Percentiles rank a stretch among this genome's conserved stretches.
Evolutionary conservation across 2,797 vertebrate genomes (phyloP).

Genomic region (Heteromormyrus szaboi): DNA sequence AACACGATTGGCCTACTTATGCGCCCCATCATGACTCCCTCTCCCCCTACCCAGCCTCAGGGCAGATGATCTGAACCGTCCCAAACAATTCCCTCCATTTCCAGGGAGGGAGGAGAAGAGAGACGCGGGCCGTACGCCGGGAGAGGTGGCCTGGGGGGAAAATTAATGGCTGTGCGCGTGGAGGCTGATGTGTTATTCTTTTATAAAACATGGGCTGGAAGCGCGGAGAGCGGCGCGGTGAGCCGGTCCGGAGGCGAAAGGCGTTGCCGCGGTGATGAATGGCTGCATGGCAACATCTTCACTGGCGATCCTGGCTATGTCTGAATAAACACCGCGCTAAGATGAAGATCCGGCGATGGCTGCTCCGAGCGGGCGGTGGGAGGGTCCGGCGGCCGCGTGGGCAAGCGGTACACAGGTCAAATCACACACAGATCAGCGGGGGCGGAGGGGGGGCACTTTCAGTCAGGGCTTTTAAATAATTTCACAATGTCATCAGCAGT

Average conservation of each 20-base stretch:
- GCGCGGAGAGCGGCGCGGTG: conserved; percentile 56
- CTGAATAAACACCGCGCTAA: conserved; percentile 46
- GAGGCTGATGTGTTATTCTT: conserved; percentile 74
- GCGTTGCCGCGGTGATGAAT: conserved; percentile 69
- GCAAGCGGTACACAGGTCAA: neutral
- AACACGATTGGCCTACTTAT: neutral
- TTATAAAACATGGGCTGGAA: conserved; percentile 76
- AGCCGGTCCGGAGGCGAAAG: conserved; percentile 29
- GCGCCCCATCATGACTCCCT: neutral
- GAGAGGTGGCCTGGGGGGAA: conserved; percentile 38
- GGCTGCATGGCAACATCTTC: conserved; percentile 69
- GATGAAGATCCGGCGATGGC: conserved; percentile 31
- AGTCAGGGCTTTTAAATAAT: neutral
- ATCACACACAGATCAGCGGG: neutral
- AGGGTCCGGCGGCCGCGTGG: neutral
- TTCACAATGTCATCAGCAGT: neutral
- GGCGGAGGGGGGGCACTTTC: neutral
- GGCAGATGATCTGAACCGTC: neutral
- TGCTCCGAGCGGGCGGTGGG: conserved; percentile 19
- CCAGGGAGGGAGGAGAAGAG: neutral
- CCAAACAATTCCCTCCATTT: conserved; percentile 11
- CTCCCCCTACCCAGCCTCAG: neutral
- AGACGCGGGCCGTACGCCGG: conserved; percentile 23
- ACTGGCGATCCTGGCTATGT: conserved; percentile 61
- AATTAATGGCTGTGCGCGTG: conserved; percentile 63